Percentiles rank a stretch among this genome's conserved stretches.
Conservation (phyloP, 2,113 vertebrate species). For the Diphyllodes magnificus region DNA sequence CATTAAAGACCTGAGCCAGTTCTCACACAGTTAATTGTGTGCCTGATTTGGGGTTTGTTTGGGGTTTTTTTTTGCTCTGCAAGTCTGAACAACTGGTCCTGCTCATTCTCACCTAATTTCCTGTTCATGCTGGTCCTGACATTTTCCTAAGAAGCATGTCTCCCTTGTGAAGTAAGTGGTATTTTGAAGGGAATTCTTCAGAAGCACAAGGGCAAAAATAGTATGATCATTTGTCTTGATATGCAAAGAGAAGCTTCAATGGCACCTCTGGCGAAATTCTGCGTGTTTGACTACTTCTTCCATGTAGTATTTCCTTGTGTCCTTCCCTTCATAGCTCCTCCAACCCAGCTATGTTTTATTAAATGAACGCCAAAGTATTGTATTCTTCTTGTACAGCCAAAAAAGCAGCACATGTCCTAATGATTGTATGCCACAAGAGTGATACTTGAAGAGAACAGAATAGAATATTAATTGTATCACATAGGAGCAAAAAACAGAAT, state of each 20-base stretch:
- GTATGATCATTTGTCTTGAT: not conserved
- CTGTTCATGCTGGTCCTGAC: not conserved
- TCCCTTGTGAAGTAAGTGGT: not conserved
- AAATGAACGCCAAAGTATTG: not conserved
- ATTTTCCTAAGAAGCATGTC: not conserved
- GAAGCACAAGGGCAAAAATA: not conserved
- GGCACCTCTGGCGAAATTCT: not conserved
- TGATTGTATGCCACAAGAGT: not conserved
- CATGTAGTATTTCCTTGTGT: not conserved
- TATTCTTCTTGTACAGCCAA: not conserved
- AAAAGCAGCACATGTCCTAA: not conserved
- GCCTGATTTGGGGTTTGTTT: not conserved
- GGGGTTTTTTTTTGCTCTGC: not conserved
- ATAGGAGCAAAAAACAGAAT: not conserved
- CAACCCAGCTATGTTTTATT: not conserved
- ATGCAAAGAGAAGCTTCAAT: not conserved
- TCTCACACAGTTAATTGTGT: slow-evolving; percentile 6
- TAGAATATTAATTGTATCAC: not conserved
- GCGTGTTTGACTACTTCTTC: not conserved
- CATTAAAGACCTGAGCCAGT: not conserved
- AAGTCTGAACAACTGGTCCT: slow-evolving; percentile 15
- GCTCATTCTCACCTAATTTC: not conserved
- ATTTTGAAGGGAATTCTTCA: not conserved
- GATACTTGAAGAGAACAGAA: not conserved
- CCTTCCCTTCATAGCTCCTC: not conserved